Evolutionary conservation across 2,888 invertebrate genomes (phyloP).

Genomic region (Gastrophysa polygoni): DNA sequence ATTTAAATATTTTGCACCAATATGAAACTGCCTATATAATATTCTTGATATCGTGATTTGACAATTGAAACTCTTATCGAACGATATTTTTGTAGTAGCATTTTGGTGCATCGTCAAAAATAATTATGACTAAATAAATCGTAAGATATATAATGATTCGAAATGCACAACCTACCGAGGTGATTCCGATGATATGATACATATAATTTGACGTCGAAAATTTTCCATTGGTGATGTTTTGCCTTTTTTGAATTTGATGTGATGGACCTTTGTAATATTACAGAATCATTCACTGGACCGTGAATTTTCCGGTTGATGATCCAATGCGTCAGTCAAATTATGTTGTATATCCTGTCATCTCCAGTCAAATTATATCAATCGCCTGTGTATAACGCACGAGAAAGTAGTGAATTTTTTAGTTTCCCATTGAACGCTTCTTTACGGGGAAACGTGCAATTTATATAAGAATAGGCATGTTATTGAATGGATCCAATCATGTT

Average conservation of each 20-base stretch:
- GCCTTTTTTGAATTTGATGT: no score
- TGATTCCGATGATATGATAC: not conserved
- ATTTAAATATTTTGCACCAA: not conserved
- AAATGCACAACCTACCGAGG: not conserved
- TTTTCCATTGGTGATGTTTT: not conserved
- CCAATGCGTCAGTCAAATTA: no score
- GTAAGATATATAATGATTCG: not conserved
- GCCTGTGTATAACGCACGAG: not conserved
- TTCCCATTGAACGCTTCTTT: not conserved
- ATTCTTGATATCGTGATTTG: not conserved
- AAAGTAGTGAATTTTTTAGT: not conserved
- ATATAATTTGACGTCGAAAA: not conserved
- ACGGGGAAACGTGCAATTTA: constrained; percentile 41
- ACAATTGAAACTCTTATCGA: not conserved
- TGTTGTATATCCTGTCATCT: not conserved
- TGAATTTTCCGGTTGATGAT: no score
- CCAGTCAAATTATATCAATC: not conserved
- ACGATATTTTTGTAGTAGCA: not conserved
- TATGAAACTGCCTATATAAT: not conserved
- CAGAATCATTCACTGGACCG: no score
- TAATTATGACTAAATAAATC: not conserved
- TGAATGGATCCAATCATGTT: constrained; percentile 18
- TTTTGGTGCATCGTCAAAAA: not conserved
- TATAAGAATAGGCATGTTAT: constrained; percentile 25
- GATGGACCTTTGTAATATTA: no score